Percentiles rank a stretch among this genome's conserved stretches.
Evolutionary conservation across 1,140 invertebrate species (phyloP).

Genomic region (Diachasmimorpha longicaudata): DNA sequence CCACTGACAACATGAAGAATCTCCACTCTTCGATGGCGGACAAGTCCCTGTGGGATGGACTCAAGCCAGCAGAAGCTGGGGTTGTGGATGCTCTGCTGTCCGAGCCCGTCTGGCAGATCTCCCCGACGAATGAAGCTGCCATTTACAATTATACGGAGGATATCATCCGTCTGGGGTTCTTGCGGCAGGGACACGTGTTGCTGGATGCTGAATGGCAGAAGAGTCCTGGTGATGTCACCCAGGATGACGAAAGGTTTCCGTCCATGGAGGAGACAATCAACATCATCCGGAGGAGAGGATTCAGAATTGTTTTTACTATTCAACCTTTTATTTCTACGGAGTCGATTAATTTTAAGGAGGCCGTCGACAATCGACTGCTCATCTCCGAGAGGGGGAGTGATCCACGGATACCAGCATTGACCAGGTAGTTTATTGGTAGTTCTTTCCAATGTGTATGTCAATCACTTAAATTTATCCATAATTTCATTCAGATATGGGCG

Average conservation of each 20-base stretch:
- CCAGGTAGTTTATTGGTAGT: constrained; percentile 52
- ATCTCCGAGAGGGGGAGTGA: constrained; percentile 77
- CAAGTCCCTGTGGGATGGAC: constrained; percentile 80
- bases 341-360: constrained; percentile 78
- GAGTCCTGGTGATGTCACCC: constrained; percentile 77
- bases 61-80: constrained; percentile 76
- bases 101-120: constrained; percentile 85
- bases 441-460: no score
- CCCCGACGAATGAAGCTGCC: constrained; percentile 71
- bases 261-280: constrained; percentile 79
- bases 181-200: constrained; percentile 80
- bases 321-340: constrained; percentile 89
- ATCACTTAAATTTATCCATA: no score
- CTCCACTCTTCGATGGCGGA: constrained; percentile 76
- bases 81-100: constrained; percentile 77
- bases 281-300: constrained; percentile 82
- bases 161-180: constrained; percentile 75
- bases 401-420: constrained; percentile 75
- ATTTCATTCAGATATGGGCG: constrained; percentile 69
- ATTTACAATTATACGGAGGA: constrained; percentile 84
- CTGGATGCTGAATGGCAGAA: constrained; percentile 87
- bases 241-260: constrained; percentile 76
- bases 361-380: constrained; percentile 73
- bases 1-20: constrained; percentile 76
- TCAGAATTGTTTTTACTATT: constrained; percentile 82